Evolutionary conservation across 2,888 invertebrate species (phyloP).

Genomic region (Mechanitis messenoides): DNA sequence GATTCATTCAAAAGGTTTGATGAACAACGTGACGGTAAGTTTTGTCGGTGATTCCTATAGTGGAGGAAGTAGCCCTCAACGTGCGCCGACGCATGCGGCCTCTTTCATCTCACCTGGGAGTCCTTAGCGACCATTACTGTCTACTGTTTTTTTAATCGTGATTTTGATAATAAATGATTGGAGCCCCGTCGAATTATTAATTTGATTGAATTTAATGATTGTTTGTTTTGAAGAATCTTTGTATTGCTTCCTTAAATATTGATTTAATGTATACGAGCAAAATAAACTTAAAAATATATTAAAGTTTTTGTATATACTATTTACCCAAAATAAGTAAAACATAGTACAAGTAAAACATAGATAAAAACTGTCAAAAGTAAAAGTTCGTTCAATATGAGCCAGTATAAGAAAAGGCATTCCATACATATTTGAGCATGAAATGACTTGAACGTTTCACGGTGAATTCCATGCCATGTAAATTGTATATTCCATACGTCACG

Average conservation of each 20-base stretch:
- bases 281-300: no score
- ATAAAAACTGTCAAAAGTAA: no score
- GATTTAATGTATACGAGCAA: no score
- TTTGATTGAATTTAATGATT: conserved; percentile 52
- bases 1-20: background rate
- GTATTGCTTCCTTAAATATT: conserved; percentile 19
- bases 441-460: conserved; percentile 56
- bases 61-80: conserved; percentile 62
- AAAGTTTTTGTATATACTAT: no score
- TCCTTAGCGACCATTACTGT: conserved; percentile 44
- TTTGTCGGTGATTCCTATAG: conserved; percentile 12
- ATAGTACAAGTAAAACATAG: no score
- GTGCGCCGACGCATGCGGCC: conserved; percentile 45
- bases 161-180: conserved; percentile 67
- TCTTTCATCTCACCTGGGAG: conserved; percentile 68
- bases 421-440: conserved; percentile 59
- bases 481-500: conserved; percentile 29
- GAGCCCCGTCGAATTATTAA: conserved; percentile 55
- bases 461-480: conserved; percentile 55
- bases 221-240: conserved; percentile 46
- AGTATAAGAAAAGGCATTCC: conserved; percentile 49
- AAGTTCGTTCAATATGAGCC: no score
- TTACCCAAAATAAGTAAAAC: no score
- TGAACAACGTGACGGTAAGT: background rate
- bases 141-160: conserved; percentile 23